Evolutionary conservation across 2,113 vertebrate genomes (phyloP).

Genomic region (Phasianus colchicus): DNA sequence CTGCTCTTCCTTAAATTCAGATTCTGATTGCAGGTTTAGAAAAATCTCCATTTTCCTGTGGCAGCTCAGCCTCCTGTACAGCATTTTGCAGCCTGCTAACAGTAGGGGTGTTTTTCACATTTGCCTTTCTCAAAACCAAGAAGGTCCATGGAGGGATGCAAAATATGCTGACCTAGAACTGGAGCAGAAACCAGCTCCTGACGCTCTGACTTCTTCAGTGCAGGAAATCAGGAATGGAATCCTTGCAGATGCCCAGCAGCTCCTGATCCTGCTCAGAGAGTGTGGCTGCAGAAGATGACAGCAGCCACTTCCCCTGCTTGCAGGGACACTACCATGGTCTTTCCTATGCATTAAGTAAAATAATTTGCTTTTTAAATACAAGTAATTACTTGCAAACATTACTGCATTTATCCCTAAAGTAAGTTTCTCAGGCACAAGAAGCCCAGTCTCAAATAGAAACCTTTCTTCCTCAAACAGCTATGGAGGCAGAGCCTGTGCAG

Average conservation of each 20-base stretch:
- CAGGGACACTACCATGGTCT: neutral
- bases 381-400: neutral
- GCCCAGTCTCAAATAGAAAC: neutral
- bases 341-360: neutral
- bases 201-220: rapidly evolving
- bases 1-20: neutral
- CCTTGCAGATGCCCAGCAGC: neutral
- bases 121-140: neutral
- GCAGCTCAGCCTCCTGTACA: neutral
- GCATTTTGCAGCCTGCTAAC: neutral
- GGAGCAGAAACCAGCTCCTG: neutral
- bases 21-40: neutral
- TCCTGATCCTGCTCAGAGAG: neutral
- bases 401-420: neutral
- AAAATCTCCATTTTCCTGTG: neutral
- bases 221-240: neutral
- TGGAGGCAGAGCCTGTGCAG: neutral
- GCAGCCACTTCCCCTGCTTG: neutral
- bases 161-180: neutral
- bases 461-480: neutral
- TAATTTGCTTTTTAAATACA: neutral
- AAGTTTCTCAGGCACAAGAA: neutral
- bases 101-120: neutral
- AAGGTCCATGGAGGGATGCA: neutral
- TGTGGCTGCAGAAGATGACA: rapidly evolving